Percentiles rank a stretch among this genome's conserved stretches.
These are phyloP conservation scores for Pyralis farinalis DNA, from an alignment of 2,888 invertebrate species.

Conservation along the genomic window DNA sequence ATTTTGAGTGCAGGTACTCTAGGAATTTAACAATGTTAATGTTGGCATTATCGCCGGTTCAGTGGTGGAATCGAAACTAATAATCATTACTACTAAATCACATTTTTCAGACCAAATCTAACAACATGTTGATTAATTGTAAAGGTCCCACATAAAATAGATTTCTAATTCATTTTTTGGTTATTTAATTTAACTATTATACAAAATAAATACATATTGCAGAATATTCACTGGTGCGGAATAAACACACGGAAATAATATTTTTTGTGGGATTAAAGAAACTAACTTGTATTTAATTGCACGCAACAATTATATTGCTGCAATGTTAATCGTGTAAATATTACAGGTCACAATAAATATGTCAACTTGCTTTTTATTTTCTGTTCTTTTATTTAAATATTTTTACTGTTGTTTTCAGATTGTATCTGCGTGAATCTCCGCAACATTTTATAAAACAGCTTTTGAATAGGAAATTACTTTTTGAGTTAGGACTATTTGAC, in stretches of 20 bases:
- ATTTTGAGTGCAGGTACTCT: too few species aligned
- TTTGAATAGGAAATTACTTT: too few species aligned
- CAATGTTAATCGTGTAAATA: constrained; percentile 69
- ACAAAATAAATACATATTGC: too few species aligned
- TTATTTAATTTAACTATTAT: too few species aligned
- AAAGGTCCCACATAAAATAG: background rate
- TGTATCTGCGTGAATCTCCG: background rate
- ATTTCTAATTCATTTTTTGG: too few species aligned
- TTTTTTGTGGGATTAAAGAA: background rate
- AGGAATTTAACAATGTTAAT: too few species aligned
- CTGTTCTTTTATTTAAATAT: constrained; percentile 23
- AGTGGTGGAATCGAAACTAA: too few species aligned
- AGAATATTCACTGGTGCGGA: too few species aligned
- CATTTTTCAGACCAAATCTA: background rate
- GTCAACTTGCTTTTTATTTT: constrained; percentile 42
- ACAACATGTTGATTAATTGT: background rate
- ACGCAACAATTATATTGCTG: constrained; percentile 59
- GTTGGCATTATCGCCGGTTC: too few species aligned
- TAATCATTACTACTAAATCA: background rate
- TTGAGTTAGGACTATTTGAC: too few species aligned
- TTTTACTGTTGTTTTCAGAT: constrained; percentile 9
- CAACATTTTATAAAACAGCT: too few species aligned
- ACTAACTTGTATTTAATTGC: background rate
- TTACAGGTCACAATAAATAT: constrained; percentile 70
- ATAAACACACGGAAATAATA: too few species aligned